These are phyloP conservation scores for Goniozus legneri DNA, from an alignment of 1,140 invertebrate genomes.

Conservation along the genomic window DNA sequence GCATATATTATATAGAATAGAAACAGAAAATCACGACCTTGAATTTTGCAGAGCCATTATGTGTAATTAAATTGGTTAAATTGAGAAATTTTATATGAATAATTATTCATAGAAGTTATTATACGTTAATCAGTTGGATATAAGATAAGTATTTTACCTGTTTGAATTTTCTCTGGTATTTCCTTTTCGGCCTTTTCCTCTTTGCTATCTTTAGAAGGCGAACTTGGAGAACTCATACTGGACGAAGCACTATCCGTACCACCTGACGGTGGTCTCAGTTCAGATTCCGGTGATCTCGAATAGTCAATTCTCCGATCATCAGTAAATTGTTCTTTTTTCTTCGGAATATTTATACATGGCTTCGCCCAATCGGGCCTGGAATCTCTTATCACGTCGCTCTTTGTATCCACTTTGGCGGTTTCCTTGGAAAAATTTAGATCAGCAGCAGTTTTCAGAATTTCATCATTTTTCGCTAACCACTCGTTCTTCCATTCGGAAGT, in stretches of 20 bases:
- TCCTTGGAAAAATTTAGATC: slow-evolving; percentile 31
- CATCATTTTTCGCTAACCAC: slow-evolving; percentile 47
- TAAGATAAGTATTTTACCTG: slow-evolving; percentile 34
- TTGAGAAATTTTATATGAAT: too few relatives aligned
- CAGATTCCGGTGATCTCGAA: slow-evolving; percentile 36
- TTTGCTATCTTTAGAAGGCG: slow-evolving; percentile 46
- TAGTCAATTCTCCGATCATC: slow-evolving; percentile 27
- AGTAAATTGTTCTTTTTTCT: slow-evolving; percentile 29
- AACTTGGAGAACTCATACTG: slow-evolving; percentile 49
- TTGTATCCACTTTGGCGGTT: slow-evolving; percentile 18
- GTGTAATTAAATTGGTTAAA: too few relatives aligned
- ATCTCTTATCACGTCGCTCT: slow-evolving; percentile 28
- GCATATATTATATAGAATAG: not conserved
- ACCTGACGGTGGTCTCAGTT: slow-evolving; percentile 40
- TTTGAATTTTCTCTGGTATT: slow-evolving; percentile 44
- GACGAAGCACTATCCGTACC: slow-evolving; percentile 47
- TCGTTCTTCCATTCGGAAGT: slow-evolving; percentile 49
- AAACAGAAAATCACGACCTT: too few relatives aligned
- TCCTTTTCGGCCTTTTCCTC: slow-evolving; percentile 50
- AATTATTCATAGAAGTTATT: too few relatives aligned
- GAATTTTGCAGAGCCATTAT: too few relatives aligned
- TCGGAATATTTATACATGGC: slow-evolving; percentile 32
- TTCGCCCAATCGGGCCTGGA: slow-evolving; percentile 46
- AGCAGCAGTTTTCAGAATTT: slow-evolving; percentile 40
- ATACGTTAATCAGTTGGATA: too few relatives aligned